A percentile compares a stretch with the other conserved stretches of the same genome.
Conservation (phyloP, 2,113 vertebrate species). For the Crotophaga sulcirostris region DNA sequence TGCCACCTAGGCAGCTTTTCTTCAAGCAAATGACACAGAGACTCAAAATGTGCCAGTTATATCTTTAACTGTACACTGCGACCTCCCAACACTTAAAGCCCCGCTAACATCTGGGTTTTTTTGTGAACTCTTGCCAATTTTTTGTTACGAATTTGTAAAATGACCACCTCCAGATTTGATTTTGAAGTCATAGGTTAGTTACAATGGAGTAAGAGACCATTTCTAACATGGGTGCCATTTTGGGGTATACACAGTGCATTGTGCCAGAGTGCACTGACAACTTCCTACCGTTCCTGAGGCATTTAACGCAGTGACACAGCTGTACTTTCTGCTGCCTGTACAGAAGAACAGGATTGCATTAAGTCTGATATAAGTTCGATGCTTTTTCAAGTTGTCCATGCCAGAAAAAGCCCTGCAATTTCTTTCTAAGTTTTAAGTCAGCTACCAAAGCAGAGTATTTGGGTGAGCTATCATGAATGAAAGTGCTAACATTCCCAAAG, state of each 20-base stretch:
- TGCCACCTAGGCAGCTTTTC: not conserved
- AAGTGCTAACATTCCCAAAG: not conserved
- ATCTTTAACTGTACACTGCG: not conserved
- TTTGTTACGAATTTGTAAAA: not conserved
- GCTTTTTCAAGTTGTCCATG: not conserved
- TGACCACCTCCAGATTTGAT: not conserved
- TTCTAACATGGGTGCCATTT: not conserved
- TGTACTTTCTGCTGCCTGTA: not conserved
- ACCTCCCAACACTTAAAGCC: not conserved
- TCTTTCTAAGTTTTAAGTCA: not conserved
- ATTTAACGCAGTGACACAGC: not conserved
- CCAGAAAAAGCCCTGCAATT: not conserved
- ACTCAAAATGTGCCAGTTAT: not conserved
- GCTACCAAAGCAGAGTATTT: not conserved
- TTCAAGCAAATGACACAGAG: not conserved
- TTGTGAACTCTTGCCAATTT: not conserved
- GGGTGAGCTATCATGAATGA: not conserved
- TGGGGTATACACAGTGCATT: not conserved
- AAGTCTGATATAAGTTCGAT: rapidly evolving
- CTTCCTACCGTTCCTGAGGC: not conserved
- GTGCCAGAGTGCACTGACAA: not conserved
- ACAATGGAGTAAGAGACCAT: not conserved
- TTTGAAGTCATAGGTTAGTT: not conserved
- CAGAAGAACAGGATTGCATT: not conserved
- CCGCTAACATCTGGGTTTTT: not conserved